Conservation (phyloP, 1,140 invertebrate species). For the Dinoponera quadriceps region DNA sequence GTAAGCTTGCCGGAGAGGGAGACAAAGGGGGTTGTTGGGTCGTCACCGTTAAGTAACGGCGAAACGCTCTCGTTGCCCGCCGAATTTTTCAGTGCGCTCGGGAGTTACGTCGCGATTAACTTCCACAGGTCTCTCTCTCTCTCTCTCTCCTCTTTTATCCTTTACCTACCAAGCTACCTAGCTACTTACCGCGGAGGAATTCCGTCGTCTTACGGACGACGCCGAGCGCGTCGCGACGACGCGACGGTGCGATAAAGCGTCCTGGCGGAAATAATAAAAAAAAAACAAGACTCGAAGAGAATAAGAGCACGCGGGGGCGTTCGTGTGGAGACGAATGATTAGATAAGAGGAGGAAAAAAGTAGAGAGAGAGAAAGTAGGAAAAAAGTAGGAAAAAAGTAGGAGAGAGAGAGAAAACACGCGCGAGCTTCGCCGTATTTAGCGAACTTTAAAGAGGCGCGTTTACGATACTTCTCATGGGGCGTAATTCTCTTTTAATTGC, state of each 20-base stretch:
- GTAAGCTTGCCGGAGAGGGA: constrained; percentile 67
- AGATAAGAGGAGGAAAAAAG: neutral
- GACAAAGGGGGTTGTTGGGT: constrained; percentile 41
- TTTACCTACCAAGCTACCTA: neutral
- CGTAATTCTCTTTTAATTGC: constrained; percentile 27
- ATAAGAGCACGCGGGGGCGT: neutral
- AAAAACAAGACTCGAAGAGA: constrained; percentile 17
- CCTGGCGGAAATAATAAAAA: constrained; percentile 14
- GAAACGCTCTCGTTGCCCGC: constrained; percentile 38
- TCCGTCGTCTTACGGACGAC: neutral
- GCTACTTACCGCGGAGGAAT: constrained; percentile 3
- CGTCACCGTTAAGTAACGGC: constrained; percentile 1
- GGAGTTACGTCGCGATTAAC: constrained; percentile 54
- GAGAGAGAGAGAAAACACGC: too few relatives aligned
- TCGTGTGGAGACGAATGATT: constrained; percentile 20
- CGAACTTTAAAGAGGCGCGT: constrained; percentile 18
- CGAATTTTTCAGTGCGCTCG: constrained; percentile 48
- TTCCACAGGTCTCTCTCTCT: neutral
- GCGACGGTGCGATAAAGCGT: constrained; percentile 23
- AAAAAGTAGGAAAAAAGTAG: too few relatives aligned
- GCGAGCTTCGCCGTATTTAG: neutral
- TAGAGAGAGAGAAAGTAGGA: too few relatives aligned
- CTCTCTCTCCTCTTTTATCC: too few relatives aligned
- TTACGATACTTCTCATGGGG: neutral
- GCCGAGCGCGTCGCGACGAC: neutral